phyloP scores from a whole-genome alignment of 1,140 invertebrate genomes.

The Plutomurus gul region DNA sequence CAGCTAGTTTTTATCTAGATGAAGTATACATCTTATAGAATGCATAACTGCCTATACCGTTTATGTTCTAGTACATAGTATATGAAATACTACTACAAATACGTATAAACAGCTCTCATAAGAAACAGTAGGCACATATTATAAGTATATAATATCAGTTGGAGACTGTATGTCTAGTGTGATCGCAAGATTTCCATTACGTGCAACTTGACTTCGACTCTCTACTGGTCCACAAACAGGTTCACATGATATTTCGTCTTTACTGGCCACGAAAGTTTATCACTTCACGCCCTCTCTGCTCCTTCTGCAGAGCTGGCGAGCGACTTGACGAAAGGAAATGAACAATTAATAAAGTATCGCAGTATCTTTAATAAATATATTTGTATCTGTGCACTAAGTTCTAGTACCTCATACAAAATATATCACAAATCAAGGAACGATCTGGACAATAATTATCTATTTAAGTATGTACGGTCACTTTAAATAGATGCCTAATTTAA shows the following conservation, averaged over 20 bases:
- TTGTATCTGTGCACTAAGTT: no score
- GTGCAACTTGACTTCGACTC: no score
- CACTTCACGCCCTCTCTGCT: constrained; percentile 18
- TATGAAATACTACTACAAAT: neutral
- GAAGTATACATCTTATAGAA: no score
- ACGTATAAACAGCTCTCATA: neutral
- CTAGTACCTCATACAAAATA: no score
- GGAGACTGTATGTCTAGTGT: constrained; percentile 18
- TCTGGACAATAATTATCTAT: no score
- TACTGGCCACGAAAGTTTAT: constrained; percentile 17
- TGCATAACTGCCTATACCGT: constrained; percentile 2
- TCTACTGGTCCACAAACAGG: constrained; percentile 3
- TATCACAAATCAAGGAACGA: no score
- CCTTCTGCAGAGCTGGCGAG: neutral
- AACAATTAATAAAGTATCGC: no score
- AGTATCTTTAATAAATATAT: no score
- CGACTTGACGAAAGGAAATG: neutral
- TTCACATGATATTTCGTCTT: constrained; percentile 4
- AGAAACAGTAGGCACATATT: neutral
- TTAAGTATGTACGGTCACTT: no score
- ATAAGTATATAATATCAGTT: neutral
- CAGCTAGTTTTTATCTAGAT: constrained; percentile 13
- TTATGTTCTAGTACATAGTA: neutral
- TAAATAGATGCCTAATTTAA: no score
- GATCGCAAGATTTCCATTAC: neutral